These are phyloP conservation scores for Brachypodius melanocephalos DNA, from an alignment of 2,113 vertebrate species.

Conservation along the genomic window DNA sequence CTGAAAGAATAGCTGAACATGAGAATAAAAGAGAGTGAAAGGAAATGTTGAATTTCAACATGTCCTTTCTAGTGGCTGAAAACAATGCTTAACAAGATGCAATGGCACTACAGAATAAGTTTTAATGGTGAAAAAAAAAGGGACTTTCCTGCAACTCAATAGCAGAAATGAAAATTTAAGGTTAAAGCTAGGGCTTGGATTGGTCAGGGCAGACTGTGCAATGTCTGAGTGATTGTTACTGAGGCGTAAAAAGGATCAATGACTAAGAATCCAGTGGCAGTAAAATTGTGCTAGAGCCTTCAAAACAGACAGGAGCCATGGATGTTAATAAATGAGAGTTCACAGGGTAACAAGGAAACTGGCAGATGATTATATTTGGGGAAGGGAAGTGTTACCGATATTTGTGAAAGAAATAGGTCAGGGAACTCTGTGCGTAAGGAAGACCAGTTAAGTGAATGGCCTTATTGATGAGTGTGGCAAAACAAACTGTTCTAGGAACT, in stretches of 20 bases:
- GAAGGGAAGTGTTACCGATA: neutral
- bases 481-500: neutral
- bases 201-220: neutral
- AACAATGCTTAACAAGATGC: neutral
- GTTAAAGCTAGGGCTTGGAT: neutral
- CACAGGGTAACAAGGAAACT: neutral
- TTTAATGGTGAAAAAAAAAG: neutral
- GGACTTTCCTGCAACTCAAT: neutral
- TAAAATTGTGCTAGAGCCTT: neutral
- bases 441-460: neutral
- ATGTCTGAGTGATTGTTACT: neutral
- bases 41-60: neutral
- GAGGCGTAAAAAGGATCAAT: neutral
- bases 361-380: neutral
- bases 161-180: neutral
- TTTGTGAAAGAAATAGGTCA: neutral
- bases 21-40: neutral
- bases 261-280: neutral
- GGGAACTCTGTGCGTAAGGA: neutral
- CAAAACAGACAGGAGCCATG: neutral
- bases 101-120: neutral
- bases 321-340: neutral
- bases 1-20: neutral
- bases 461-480: neutral
- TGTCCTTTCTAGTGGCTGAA: neutral